phyloP scores from a whole-genome alignment of 2,797 vertebrate genomes.

The Pangasius djambal region DNA sequence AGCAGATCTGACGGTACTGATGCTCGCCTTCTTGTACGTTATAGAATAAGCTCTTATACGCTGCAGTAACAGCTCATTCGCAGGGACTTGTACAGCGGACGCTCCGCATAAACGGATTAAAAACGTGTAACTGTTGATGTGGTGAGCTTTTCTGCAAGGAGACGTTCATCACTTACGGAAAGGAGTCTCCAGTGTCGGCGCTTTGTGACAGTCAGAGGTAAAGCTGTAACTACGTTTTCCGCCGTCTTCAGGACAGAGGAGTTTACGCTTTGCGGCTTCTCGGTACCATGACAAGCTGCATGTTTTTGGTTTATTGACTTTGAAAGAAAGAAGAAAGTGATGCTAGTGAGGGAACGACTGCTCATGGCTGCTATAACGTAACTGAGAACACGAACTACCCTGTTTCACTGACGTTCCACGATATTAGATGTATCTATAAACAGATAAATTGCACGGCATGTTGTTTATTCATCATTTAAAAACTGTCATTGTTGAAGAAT shows the following conservation, averaged over 20 bases:
- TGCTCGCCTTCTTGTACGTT: not conserved
- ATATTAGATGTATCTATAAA: not conserved
- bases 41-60: too few relatives aligned
- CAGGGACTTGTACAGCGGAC: too few relatives aligned
- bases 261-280: not conserved
- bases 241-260: too few relatives aligned
- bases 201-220: not conserved
- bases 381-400: not conserved
- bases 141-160: not conserved
- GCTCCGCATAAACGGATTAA: too few relatives aligned
- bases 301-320: too few relatives aligned
- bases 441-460: not conserved
- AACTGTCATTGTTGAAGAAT: not conserved
- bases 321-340: not conserved
- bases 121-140: too few relatives aligned
- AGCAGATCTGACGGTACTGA: not conserved
- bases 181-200: not conserved
- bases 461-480: not conserved
- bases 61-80: too few relatives aligned
- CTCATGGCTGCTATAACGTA: not conserved
- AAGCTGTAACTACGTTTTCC: not conserved
- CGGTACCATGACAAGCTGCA: not conserved
- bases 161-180: not conserved
- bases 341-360: not conserved
- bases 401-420: not conserved